Conservation (phyloP, 2,888 invertebrate genomes). For the Brenthis ino region DNA sequence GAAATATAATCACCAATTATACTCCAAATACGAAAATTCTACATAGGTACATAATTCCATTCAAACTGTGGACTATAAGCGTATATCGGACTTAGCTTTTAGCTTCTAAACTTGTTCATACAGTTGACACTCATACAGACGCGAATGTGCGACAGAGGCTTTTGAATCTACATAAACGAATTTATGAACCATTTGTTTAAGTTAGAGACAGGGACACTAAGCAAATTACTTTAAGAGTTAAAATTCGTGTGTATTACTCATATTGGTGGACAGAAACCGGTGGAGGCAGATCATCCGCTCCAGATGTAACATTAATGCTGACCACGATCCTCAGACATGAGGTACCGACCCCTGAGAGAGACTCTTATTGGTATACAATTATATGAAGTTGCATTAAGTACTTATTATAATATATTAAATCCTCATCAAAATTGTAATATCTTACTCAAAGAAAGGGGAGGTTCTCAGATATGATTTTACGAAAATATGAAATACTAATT, state of each 20-base stretch:
- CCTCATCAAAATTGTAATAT: too few species aligned
- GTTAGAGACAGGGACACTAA: constrained; percentile 3
- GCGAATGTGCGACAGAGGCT: constrained; percentile 13
- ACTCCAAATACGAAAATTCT: not conserved
- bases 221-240: constrained; percentile 2
- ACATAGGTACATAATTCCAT: not conserved
- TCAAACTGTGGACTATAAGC: constrained; percentile 3
- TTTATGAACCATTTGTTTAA: constrained; percentile 9
- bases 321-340: too few species aligned
- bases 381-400: too few species aligned
- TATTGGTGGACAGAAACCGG: too few species aligned
- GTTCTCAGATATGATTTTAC: too few species aligned
- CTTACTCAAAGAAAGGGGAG: too few species aligned
- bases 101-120: constrained; percentile 4
- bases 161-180: constrained; percentile 28
- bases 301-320: too few species aligned
- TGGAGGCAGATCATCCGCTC: too few species aligned
- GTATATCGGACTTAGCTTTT: not conserved
- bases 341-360: too few species aligned
- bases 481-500: too few species aligned
- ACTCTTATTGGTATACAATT: too few species aligned
- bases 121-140: constrained; percentile 18
- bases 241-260: not conserved
- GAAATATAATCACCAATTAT: not conserved
- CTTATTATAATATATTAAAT: too few species aligned